Evolutionary conservation across 1,140 invertebrate genomes (phyloP).

Genomic region (Aethina tumida): DNA sequence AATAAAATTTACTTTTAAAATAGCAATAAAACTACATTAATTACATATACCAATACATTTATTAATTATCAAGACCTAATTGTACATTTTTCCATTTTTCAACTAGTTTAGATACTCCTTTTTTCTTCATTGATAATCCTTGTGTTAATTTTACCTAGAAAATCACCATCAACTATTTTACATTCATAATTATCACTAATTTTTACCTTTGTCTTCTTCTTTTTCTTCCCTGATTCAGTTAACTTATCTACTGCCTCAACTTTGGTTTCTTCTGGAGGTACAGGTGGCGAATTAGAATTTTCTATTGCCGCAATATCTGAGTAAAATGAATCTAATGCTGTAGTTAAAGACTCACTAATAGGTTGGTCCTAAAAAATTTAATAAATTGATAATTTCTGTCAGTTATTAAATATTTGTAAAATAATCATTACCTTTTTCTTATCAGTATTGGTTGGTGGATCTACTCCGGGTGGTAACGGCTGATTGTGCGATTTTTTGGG

Average conservation of each 20-base stretch:
- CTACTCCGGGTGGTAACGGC: slow-evolving; percentile 43
- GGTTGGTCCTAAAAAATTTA: slow-evolving; percentile 19
- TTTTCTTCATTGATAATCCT: slow-evolving; percentile 57
- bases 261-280: slow-evolving; percentile 12
- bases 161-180: slow-evolving; percentile 10
- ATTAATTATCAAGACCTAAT: slow-evolving; percentile 39
- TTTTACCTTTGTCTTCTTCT: slow-evolving; percentile 40
- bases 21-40: too few relatives aligned
- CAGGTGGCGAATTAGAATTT: slow-evolving; percentile 19
- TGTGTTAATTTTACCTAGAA: slow-evolving; percentile 45
- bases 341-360: slow-evolving; percentile 35
- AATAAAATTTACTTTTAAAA: too few relatives aligned
- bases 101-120: slow-evolving; percentile 58
- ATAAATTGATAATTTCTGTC: slow-evolving; percentile 33
- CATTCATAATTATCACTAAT: slow-evolving; percentile 6
- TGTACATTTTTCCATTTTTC: slow-evolving; percentile 67
- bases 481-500: slow-evolving; percentile 25
- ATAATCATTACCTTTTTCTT: slow-evolving; percentile 18
- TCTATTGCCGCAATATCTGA: slow-evolving; percentile 49
- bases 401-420: slow-evolving; percentile 5
- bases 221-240: slow-evolving; percentile 36
- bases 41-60: too few relatives aligned
- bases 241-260: slow-evolving; percentile 15
- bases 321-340: slow-evolving; percentile 50
- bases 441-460: slow-evolving; percentile 35